Conservation (phyloP, 2,113 vertebrate species). For the Lophotis ruficrista region DNA sequence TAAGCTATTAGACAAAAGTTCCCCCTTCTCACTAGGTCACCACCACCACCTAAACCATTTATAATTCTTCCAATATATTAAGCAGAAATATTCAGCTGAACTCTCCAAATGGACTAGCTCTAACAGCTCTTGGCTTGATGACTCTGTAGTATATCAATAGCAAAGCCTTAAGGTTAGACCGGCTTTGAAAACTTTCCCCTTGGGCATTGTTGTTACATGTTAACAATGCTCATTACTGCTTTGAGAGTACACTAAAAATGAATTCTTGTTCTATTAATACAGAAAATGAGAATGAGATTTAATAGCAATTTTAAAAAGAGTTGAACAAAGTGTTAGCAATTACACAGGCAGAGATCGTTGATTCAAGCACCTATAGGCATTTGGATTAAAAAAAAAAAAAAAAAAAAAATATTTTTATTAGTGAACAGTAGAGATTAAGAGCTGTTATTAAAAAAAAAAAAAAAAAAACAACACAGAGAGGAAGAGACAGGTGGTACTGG, state of each 20-base stretch:
- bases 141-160: conserved; percentile 19
- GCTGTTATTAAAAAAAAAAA: not conserved
- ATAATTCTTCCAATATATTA: not conserved
- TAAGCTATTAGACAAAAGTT: conserved; percentile 22
- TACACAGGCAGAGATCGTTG: conserved; percentile 12
- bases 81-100: conserved; percentile 1
- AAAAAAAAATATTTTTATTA: conserved; percentile 61
- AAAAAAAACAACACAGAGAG: not conserved
- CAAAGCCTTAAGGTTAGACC: conserved; percentile 30
- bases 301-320: conserved; percentile 32
- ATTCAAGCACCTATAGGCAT: conserved; percentile 49
- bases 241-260: conserved; percentile 53
- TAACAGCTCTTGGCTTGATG: not conserved
- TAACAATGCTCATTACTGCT: conserved; percentile 63
- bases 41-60: conserved; percentile 35
- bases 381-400: no score
- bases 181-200: conserved; percentile 41
- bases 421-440: conserved; percentile 17
- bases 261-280: conserved; percentile 52
- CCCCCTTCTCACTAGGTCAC: not conserved
- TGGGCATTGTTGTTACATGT: conserved; percentile 33
- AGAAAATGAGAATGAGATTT: conserved; percentile 60
- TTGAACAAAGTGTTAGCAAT: conserved; percentile 47
- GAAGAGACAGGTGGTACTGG: not conserved
- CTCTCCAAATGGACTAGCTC: conserved; percentile 13